Conservation (phyloP, 2,797 vertebrate species). For the Picus viridis region DNA sequence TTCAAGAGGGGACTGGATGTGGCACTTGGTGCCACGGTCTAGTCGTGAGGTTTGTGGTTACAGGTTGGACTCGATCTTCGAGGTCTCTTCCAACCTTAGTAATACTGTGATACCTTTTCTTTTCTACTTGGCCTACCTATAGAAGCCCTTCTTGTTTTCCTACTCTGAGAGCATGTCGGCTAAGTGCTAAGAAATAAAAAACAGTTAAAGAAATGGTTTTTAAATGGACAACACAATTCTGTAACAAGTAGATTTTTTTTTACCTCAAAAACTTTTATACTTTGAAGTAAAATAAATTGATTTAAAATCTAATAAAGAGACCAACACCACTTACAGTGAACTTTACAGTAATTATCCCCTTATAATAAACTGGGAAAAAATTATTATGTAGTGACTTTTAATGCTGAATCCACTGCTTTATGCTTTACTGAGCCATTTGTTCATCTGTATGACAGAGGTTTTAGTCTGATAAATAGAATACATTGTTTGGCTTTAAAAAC, state of each 20-base stretch:
- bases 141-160: background rate
- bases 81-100: no score
- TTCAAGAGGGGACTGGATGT: no score
- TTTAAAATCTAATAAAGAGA: constrained; percentile 6
- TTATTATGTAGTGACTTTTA: background rate
- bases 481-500: background rate
- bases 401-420: background rate
- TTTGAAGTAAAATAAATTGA: background rate
- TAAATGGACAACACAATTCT: background rate
- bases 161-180: background rate
- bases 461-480: background rate
- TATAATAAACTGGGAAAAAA: background rate
- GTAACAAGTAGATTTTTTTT: background rate
- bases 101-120: no score
- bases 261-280: background rate
- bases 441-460: background rate
- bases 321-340: background rate
- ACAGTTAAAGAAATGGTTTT: background rate
- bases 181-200: background rate
- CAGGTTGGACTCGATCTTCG: no score
- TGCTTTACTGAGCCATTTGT: background rate
- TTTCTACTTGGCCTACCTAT: no score
- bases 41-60: no score
- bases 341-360: background rate
- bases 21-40: no score